Evolutionary conservation across 2,113 vertebrate genomes (phyloP).

Genomic region (Cygnus buccinator): DNA sequence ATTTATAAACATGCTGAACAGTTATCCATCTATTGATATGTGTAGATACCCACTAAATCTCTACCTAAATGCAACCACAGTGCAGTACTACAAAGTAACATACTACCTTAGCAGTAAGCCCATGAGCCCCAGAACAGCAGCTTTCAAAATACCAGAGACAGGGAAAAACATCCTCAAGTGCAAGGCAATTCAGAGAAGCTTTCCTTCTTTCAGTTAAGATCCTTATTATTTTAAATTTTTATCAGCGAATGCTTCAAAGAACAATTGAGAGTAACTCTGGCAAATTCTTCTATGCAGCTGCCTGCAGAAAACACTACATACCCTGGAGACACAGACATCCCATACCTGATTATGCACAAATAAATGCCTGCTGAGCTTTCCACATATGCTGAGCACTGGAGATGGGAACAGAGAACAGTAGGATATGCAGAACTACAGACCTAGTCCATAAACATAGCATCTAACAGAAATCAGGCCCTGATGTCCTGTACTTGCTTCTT

Average conservation of each 20-base stretch:
- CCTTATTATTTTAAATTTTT: background rate
- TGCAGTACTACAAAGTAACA: background rate
- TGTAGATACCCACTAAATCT: background rate
- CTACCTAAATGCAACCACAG: background rate
- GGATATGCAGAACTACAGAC: background rate
- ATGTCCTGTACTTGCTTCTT: background rate
- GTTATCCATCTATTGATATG: background rate
- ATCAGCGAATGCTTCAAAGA: background rate
- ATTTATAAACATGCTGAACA: background rate
- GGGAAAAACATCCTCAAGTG: background rate
- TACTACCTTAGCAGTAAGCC: background rate
- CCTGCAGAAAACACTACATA: background rate
- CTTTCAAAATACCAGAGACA: background rate
- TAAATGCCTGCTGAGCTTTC: background rate
- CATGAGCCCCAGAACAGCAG: background rate
- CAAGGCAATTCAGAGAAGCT: background rate
- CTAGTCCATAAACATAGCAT: background rate
- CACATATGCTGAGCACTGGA: background rate
- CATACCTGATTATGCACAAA: background rate
- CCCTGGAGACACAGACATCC: background rate
- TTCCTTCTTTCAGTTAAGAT: background rate
- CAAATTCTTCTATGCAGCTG: background rate
- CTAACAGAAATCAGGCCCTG: background rate
- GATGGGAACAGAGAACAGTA: background rate
- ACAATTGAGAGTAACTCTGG: background rate